Evolutionary conservation across 2,888 invertebrate species (phyloP).

Genomic region (Crematogaster levior): DNA sequence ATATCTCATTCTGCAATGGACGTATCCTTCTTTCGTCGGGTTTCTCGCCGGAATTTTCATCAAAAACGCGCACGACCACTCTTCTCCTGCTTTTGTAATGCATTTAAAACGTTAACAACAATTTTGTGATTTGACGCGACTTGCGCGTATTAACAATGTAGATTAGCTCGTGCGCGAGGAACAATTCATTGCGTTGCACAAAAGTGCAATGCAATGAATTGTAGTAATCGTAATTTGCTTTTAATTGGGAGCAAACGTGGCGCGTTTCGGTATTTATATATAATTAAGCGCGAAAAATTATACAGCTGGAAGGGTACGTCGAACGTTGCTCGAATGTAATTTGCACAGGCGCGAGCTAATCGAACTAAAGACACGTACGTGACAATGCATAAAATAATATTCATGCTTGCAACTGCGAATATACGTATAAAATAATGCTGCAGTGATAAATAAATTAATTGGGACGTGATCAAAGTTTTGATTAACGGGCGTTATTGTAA

Average conservation of each 20-base stretch:
- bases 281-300: constrained; percentile 42
- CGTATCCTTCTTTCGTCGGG: background rate
- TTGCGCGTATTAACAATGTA: constrained; percentile 46
- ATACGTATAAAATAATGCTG: constrained; percentile 7
- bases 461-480: constrained; percentile 36
- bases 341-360: constrained; percentile 33
- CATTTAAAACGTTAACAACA: constrained; percentile 40
- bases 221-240: constrained; percentile 40
- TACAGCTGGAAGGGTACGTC: background rate
- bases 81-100: background rate
- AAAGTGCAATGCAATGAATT: constrained; percentile 22
- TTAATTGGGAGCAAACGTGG: constrained; percentile 39
- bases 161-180: constrained; percentile 40
- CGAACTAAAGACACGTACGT: constrained; percentile 38
- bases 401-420: constrained; percentile 1
- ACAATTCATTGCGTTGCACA: constrained; percentile 22
- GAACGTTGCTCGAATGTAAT: constrained; percentile 16
- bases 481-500: constrained; percentile 32
- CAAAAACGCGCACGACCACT: background rate
- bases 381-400: constrained; percentile 42
- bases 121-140: constrained; percentile 7
- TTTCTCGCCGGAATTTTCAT: background rate
- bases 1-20: background rate
- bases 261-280: constrained; percentile 26
- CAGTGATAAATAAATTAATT: constrained; percentile 36